These are phyloP conservation scores for fruit fly (Drosophila melanogaster) DNA, from an alignment of 1,140 invertebrate species.

Conservation along the genomic window Release_6_plus_ISO1_MT NT_033779.5:11466001-11466500, in stretches of 20 bases:
- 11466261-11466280: background rate
- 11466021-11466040: too few species aligned
- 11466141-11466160: background rate
- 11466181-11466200: background rate
- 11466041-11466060: too few species aligned
- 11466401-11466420: background rate
- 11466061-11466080: too few species aligned
- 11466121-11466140: background rate
- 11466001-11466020: too few species aligned
- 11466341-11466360: slow-evolving; percentile 84
- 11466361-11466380: slow-evolving; percentile 84
- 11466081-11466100: too few species aligned
- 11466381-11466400: slow-evolving; percentile 59
- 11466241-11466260: slow-evolving; percentile 22
- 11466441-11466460: background rate
- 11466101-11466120: too few species aligned
- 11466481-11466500: slow-evolving; percentile 74
- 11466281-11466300: slow-evolving; percentile 45
- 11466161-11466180: background rate
- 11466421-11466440: too few species aligned
- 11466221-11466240: slow-evolving; percentile 46
- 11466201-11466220: slow-evolving; percentile 40
- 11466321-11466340: slow-evolving; percentile 85
- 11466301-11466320: slow-evolving; percentile 82
- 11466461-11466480: slow-evolving; percentile 5